A percentile compares a stretch with the other conserved stretches of the same genome.
These are phyloP conservation scores for Pantherophis alleghaniensis DNA, from an alignment of 2,797 vertebrate genomes.

Conservation along the genomic window DNA sequence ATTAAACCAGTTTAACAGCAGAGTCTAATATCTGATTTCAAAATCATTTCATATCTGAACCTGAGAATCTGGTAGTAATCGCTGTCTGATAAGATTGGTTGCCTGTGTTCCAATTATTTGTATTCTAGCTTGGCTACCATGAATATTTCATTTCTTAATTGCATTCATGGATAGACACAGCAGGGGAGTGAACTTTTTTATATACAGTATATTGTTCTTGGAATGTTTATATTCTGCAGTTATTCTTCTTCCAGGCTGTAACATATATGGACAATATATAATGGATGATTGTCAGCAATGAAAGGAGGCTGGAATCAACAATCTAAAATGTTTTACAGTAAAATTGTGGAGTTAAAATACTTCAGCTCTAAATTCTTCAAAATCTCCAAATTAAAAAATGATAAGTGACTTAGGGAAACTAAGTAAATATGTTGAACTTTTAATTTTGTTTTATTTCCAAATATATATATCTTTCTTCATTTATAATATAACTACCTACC, in stretches of 20 bases:
- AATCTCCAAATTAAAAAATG: not conserved
- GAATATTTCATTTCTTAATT: not conserved
- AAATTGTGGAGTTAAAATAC: not conserved
- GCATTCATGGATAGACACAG: not conserved
- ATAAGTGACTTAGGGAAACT: not conserved
- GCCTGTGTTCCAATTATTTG: not conserved
- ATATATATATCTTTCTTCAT: not conserved
- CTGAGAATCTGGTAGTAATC: too few species aligned
- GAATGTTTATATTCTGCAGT: not conserved
- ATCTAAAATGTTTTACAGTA: not conserved
- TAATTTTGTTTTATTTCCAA: not conserved
- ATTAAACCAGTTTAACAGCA: not conserved
- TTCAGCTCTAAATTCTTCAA: not conserved
- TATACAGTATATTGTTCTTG: too few species aligned
- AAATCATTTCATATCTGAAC: not conserved
- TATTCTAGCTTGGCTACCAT: not conserved
- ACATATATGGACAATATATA: not conserved
- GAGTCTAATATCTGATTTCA: not conserved
- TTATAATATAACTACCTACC: not conserved
- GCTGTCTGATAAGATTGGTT: not conserved
- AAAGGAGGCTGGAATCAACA: not conserved
- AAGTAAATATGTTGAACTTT: not conserved
- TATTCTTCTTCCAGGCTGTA: not conserved
- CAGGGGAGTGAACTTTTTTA: not conserved
- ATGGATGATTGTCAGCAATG: not conserved